Base-by-base conservation (phyloP, 2,888 invertebrate genomes). In the Hetaerina titia region DNA sequence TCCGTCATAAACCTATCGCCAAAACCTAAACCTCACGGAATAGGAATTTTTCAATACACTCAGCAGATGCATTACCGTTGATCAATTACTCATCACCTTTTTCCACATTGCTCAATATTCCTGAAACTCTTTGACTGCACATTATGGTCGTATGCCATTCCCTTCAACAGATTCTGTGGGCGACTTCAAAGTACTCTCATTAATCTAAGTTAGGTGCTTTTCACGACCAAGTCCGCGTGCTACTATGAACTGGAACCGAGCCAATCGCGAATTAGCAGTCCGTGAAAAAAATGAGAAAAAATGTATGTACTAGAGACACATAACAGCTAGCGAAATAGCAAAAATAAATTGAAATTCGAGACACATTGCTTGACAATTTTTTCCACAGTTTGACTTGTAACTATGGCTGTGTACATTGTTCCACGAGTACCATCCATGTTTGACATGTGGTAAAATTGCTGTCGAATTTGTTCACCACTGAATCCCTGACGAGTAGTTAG, bases 121-220 rank as follows among this genome's bases (percentile, higher is more conserved):
- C 1, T 31, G 31, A 13, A 81, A 31, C 31, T n/a, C 31, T 31
- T 2, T 31, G 22, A 81, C 25, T 81, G 25, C 31, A 1, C 81
- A 9, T 45, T 45, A 45, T 45, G 45, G 45, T 31, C 31, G 31
- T 31, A 45, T 31, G 81, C 81, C 31, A 11, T 81, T 81, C n/a
- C 19, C 11, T 0, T 31, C 81, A 81, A 31, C 0, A 5, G 81
- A 81, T 25, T 81, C 31, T 81, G 13, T 81, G 25, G 31, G 22
- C 0, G 81, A 81, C 81, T 13, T 81, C 25, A 31, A 81, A 81
- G 25, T 81, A 31, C 31, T n/a, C n/a, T 81, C 81, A 31, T 81
- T 81, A 81, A 31, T 81, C 81, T 81, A 81, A 81, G 11, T 81
- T 81, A 81, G 25, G 81, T 81, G 81, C 81, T 81, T 81, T 15